Evolutionary conservation across 2,113 vertebrate species (phyloP).

Genomic region (Serilophus lunatus): DNA sequence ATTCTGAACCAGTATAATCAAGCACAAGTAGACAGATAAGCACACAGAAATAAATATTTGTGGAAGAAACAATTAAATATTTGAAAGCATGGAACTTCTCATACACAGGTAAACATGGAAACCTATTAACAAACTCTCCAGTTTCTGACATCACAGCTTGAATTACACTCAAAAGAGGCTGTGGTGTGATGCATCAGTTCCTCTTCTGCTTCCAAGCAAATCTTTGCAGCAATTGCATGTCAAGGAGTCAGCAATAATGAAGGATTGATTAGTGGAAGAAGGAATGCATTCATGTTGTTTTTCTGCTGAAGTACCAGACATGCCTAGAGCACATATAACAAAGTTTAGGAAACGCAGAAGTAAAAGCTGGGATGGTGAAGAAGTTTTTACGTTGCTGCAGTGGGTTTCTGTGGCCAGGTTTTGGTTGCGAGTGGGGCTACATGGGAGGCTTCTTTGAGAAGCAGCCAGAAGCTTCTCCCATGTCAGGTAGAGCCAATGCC

Average conservation of each 20-base stretch:
- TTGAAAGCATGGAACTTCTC: not conserved
- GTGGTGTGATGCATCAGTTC: not conserved
- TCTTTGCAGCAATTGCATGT: not conserved
- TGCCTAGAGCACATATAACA: not conserved
- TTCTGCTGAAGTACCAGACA: not conserved
- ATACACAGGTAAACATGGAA: not conserved
- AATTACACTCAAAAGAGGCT: not conserved
- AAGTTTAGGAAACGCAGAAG: not conserved
- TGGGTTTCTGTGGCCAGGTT: too few relatives aligned
- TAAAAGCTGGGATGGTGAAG: not conserved
- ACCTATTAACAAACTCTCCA: not conserved
- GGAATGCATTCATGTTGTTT: not conserved
- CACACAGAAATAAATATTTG: not conserved
- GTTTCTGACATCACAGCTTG: not conserved
- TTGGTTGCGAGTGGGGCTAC: too few relatives aligned
- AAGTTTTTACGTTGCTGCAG: not conserved
- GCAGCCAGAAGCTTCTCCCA: too few relatives aligned
- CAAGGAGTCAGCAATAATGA: not conserved
- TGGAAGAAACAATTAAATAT: not conserved
- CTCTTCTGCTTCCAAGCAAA: not conserved
- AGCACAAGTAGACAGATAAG: not conserved
- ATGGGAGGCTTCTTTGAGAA: too few relatives aligned
- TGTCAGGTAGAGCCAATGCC: too few relatives aligned
- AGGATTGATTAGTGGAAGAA: not conserved
- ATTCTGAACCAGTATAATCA: not conserved